Evolutionary conservation across 2,888 invertebrate genomes (phyloP).

Genomic region (Antheraea assamensis): DNA sequence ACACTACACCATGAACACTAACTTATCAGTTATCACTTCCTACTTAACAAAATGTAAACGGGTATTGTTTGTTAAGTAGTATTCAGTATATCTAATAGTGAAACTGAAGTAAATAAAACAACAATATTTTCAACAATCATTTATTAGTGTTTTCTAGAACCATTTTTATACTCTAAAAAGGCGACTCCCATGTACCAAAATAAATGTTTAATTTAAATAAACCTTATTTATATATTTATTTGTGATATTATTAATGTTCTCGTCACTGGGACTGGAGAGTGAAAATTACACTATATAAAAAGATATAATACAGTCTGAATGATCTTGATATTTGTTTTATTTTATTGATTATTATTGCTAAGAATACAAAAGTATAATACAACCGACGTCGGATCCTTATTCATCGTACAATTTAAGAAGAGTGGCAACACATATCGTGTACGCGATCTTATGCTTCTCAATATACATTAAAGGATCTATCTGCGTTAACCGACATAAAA

Average conservation of each 20-base stretch:
- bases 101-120: slow-evolving; percentile 1
- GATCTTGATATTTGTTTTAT: background rate
- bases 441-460: background rate
- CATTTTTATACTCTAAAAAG: slow-evolving; percentile 9
- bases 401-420: background rate
- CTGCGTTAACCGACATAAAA: too few species aligned
- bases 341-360: background rate
- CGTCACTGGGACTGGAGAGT: background rate
- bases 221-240: background rate
- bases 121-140: background rate
- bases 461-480: too few species aligned
- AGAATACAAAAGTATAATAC: background rate
- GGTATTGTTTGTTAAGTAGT: slow-evolving; percentile 3
- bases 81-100: background rate
- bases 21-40: background rate
- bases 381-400: background rate
- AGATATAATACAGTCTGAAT: background rate
- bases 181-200: slow-evolving; percentile 9
- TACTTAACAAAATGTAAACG: background rate
- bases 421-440: background rate
- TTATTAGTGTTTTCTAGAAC: slow-evolving; percentile 14
- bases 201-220: slow-evolving; percentile 12
- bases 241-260: background rate
- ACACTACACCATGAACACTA: background rate
- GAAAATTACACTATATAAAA: slow-evolving; percentile 4